phyloP scores from a whole-genome alignment of 92 coral and sea anemone species.

The Epizoanthus stellaris region DNA sequence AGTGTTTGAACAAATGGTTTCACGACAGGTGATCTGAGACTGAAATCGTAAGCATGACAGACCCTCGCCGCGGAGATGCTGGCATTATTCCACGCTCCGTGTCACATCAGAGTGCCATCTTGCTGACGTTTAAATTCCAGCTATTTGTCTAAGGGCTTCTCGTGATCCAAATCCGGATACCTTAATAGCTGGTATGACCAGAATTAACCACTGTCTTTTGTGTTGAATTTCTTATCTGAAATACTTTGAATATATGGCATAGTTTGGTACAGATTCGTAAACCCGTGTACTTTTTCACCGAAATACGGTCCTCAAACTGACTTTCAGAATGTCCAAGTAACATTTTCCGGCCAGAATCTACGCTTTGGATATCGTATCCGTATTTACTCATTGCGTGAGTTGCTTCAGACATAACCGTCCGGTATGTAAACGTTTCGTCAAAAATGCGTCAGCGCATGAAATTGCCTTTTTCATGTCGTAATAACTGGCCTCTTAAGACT shows the following conservation, averaged over 20 bases:
- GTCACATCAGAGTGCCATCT: neutral
- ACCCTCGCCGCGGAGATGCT: neutral
- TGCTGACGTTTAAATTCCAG: neutral
- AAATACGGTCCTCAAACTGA: neutral
- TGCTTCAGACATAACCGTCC: neutral
- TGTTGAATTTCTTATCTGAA: constrained; percentile 20
- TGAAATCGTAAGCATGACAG: neutral
- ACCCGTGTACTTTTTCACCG: neutral
- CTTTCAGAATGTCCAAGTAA: too few relatives aligned
- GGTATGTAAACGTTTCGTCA: neutral
- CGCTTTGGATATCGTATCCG: neutral
- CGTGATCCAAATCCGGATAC: neutral
- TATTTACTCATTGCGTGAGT: constrained; percentile 25
- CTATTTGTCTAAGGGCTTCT: neutral
- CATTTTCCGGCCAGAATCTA: neutral
- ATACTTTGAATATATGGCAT: constrained; percentile 36
- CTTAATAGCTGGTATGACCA: neutral
- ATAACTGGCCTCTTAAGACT: constrained; percentile 5
- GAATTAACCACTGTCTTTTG: neutral
- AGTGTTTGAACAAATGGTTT: neutral
- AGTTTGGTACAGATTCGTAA: neutral
- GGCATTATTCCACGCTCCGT: constrained; percentile 21
- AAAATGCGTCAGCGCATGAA: constrained; percentile 34
- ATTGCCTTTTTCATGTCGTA: neutral
- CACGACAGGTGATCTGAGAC: constrained; percentile 12